Base-by-base conservation (phyloP, 2,888 invertebrate genomes). In the Phania funesta region DNA sequence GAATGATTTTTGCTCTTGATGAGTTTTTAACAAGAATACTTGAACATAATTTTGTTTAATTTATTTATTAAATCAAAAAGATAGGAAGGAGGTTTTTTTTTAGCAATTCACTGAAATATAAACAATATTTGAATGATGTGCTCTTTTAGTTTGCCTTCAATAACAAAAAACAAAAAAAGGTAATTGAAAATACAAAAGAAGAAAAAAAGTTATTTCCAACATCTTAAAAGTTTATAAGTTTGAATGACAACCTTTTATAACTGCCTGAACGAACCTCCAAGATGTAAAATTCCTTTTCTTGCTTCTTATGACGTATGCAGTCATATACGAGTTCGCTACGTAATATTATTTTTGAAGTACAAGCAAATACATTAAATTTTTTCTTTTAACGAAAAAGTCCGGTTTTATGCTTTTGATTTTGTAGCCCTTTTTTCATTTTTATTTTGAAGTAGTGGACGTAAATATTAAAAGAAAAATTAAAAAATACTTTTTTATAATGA, bases 141-240 rank as follows among this genome's bases (percentile, higher is more conserved):
- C 24, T 73, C 56, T 35, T 58, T 16, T 22, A 7, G 3, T 41
- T 65, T 58, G 56, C 46, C 16, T 48, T 48, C 16, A 20, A 8
- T 32, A 22, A 4, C 0, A 50, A 1, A 32, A 32, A 44, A 13
- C 18, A 58, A 58, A 60, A 22, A n/a, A 64, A 22, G 18, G 48
- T 35, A 52, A 62, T 44, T 44, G 44, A 67, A 60, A 58, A 58
- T 38, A 67, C 2, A 4, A n/a, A 20, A 26, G n/a, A 32, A 26
- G 13, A 41, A 29, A 52, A 54, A 44, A 32, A 35, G 48, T 4
- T 46, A 32, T 56, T 46, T 70, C 64, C 3, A 62, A 68, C 68
- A 76, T 46, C 46, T 76, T 52, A 52, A 76, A 62, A 68, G 52
- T 52, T 76, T 32, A 75, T 62, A 68, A 76, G 58, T 56, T 48